Base-by-base conservation (phyloP, 2,797 vertebrate genomes). In the Lithobates pipiens region DNA sequence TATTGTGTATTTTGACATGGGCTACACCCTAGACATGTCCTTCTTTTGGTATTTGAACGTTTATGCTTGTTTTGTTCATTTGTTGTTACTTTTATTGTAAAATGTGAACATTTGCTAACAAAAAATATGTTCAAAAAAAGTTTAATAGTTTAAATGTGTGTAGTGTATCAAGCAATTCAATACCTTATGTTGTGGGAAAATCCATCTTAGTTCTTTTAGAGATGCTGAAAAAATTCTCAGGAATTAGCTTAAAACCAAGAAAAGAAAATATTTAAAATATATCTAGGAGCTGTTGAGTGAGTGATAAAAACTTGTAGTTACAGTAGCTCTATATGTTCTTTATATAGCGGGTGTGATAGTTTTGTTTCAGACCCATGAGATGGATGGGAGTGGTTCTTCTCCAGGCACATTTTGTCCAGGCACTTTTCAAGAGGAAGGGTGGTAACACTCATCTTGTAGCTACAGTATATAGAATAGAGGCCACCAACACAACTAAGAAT, bases 251-350 rank as follows among this genome's bases (percentile, higher is more conserved):
- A n/a, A 72, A 78, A 78, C 83, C 57, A 71, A 72, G 39, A 32
- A 85, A 85, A 72, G 75, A 84, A 77, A 84, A 84, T 63, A 76
- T 77, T 77, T 70, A 71, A 61, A 61, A 61, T 61, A 61, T 61
- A 39, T 44, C 11, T 13, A 4, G 16, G 54, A 54, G 54, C 54
- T 61, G 54, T 23, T 61, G 21, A 61, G 54, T 61, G 21, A 61
- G 18, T 61, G 54, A 61, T 61, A 61, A 5, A 61, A 61, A 13
- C 54, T 21, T 61, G 54, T 61, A 61, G 54, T 9, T 61, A 61
- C 54, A 61, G 54, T 61, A 61, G 54, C 54, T 61, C 21, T 61
- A 3, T 61, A 21, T 61, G 54, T 23, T 61, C 54, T 61, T 61
- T 61, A 8, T 61, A 61, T 61, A 61, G 21, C 21, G 21, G 54